These are phyloP conservation scores for Epinephelus malabaricus DNA, from an alignment of 2,797 vertebrate genomes.

Conservation along the genomic window DNA sequence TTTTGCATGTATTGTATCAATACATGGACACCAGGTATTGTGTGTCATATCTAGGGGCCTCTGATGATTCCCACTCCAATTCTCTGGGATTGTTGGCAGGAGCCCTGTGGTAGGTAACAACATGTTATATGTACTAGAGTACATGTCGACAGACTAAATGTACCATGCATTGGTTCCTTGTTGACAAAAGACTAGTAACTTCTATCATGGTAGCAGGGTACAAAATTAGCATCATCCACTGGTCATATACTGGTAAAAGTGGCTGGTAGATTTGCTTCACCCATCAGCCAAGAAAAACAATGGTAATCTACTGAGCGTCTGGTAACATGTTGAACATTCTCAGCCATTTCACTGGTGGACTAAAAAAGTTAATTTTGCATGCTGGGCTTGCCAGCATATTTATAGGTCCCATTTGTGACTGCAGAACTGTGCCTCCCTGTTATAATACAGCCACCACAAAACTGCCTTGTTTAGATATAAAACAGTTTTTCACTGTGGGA, in stretches of 20 bases:
- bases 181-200: conserved; percentile 29
- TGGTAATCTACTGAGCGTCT: too few relatives aligned
- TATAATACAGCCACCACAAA: conserved; percentile 24
- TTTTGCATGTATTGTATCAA: too few relatives aligned
- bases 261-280: too few relatives aligned
- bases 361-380: too few relatives aligned
- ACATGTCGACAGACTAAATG: conserved; percentile 12
- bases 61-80: too few relatives aligned
- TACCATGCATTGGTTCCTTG: conserved; percentile 22
- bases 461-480: conserved; percentile 19
- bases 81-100: background rate
- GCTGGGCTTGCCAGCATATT: conserved; percentile 29
- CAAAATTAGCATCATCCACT: too few relatives aligned
- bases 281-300: too few relatives aligned
- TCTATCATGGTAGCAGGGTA: background rate
- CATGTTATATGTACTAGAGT: conserved; percentile 1
- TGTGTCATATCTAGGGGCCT: too few relatives aligned
- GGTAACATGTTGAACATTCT: too few relatives aligned
- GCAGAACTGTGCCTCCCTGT: conserved; percentile 6
- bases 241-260: too few relatives aligned
- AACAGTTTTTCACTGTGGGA: conserved; percentile 3
- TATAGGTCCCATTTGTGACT: conserved; percentile 28
- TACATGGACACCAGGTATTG: too few relatives aligned
- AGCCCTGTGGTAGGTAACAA: conserved; percentile 5
- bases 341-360: too few relatives aligned